Conservation (phyloP, 1,140 invertebrate species). For the Tribolium castaneum region DNA sequence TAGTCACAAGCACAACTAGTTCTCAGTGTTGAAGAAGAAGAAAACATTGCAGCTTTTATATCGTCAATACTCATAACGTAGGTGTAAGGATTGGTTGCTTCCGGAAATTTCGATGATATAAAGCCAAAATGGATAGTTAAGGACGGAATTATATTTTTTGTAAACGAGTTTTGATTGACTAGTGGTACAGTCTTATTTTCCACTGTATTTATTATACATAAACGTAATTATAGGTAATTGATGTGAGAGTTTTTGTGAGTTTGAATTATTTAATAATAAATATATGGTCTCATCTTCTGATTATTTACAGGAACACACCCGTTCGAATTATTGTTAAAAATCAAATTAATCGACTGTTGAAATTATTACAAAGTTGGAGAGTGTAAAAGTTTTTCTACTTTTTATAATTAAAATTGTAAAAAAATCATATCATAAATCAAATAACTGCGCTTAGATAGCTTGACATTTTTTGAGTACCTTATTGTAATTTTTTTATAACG, state of each 20-base stretch:
- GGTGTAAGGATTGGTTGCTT: slow-evolving; percentile 34
- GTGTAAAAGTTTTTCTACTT: slow-evolving; percentile 30
- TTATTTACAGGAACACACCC: slow-evolving; percentile 19
- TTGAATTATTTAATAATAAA: slow-evolving; percentile 24
- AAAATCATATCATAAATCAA: slow-evolving; percentile 22
- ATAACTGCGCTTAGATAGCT: slow-evolving; percentile 14
- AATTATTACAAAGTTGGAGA: slow-evolving; percentile 25
- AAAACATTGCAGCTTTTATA: slow-evolving; percentile 39
- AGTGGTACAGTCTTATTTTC: not conserved
- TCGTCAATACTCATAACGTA: slow-evolving; percentile 35
- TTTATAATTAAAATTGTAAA: slow-evolving; percentile 16
- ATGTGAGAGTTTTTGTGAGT: slow-evolving; percentile 17
- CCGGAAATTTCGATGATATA: slow-evolving; percentile 17
- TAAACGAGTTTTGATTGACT: slow-evolving; percentile 13
- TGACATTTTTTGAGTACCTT: not conserved
- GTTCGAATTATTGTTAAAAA: not conserved
- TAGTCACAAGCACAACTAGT: slow-evolving; percentile 35
- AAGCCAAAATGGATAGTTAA: slow-evolving; percentile 11
- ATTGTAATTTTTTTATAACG: slow-evolving; percentile 5
- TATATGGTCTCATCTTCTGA: not conserved
- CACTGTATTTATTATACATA: not conserved
- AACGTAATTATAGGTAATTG: slow-evolving; percentile 9
- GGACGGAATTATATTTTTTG: slow-evolving; percentile 22
- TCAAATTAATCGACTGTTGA: slow-evolving; percentile 15
- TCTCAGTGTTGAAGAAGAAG: not conserved